phyloP scores from a whole-genome alignment of 2,113 vertebrate species.

The Bubo bubo region DNA sequence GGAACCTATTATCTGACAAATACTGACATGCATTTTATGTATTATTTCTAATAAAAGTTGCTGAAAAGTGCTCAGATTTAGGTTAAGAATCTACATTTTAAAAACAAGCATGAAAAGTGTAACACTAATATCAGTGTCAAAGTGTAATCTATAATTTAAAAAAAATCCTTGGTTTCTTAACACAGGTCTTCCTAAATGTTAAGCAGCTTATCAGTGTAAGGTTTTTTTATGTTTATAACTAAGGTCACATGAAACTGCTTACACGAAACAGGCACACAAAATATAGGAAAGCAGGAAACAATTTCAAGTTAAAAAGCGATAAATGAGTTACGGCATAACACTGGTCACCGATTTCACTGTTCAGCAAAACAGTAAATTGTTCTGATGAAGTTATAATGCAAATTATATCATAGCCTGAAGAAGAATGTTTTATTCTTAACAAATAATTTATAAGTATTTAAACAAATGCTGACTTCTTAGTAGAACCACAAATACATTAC shows the following conservation, averaged over 20 bases:
- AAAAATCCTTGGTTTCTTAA: not conserved
- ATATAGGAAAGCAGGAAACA: not conserved
- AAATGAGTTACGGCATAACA: not conserved
- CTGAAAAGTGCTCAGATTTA: not conserved
- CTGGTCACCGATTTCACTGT: not conserved
- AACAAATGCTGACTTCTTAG: not conserved
- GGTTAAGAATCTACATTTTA: not conserved
- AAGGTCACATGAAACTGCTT: not conserved
- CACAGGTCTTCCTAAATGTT: not conserved
- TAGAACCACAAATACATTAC: not conserved
- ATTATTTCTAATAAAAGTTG: not conserved
- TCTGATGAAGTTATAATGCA: not conserved
- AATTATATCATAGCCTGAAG: not conserved
- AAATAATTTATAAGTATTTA: not conserved
- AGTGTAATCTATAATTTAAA: not conserved
- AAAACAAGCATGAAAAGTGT: not conserved
- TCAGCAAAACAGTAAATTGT: not conserved
- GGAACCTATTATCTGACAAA: not conserved
- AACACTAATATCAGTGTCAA: not conserved
- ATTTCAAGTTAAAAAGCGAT: not conserved
- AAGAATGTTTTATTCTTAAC: not conserved
- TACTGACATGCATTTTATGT: not conserved
- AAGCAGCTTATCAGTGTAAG: not conserved
- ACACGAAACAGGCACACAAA: not conserved
- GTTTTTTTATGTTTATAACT: not conserved